Percentiles rank a stretch among this genome's conserved stretches.
Evolutionary conservation across 2,113 vertebrate species (phyloP).

Genomic region (Brachyistius frenatus): DNA sequence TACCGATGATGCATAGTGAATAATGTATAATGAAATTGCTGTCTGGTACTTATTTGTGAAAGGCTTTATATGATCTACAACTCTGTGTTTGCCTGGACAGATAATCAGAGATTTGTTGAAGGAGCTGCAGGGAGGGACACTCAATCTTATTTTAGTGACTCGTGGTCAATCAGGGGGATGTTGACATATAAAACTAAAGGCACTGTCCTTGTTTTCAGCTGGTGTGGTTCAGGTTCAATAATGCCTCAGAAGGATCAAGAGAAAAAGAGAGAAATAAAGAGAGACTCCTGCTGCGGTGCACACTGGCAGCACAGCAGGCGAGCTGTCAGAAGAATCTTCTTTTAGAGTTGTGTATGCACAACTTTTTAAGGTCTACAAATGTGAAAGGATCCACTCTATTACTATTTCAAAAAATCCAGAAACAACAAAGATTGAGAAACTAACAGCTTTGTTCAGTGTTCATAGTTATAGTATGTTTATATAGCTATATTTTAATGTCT

Average conservation of each 20-base stretch:
- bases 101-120: constrained; percentile 29
- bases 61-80: constrained; percentile 29
- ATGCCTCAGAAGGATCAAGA: constrained; percentile 84
- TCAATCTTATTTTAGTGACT: constrained; percentile 72
- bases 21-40: constrained; percentile 26
- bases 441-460: constrained; percentile 68
- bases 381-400: constrained; percentile 65
- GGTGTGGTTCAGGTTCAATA: constrained; percentile 89
- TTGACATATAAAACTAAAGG: constrained; percentile 85
- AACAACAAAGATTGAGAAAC: constrained; percentile 75
- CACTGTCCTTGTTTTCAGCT: constrained; percentile 89
- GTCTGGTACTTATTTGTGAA: constrained; percentile 14
- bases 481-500: constrained; percentile 70
- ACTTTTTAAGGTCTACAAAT: constrained; percentile 81
- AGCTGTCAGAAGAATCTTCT: constrained; percentile 77
- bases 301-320: constrained; percentile 58
- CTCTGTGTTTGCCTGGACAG: constrained; percentile 17
- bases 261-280: constrained; percentile 73
- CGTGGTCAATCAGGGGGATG: constrained; percentile 67
- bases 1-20: constrained; percentile 6
- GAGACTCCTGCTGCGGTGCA: constrained; percentile 51
- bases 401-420: constrained; percentile 72
- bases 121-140: constrained; percentile 11
- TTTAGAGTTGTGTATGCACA: constrained; percentile 82
- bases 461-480: constrained; percentile 72